Conservation (phyloP, 2,888 invertebrate species). For the Agelastica alni region DNA sequence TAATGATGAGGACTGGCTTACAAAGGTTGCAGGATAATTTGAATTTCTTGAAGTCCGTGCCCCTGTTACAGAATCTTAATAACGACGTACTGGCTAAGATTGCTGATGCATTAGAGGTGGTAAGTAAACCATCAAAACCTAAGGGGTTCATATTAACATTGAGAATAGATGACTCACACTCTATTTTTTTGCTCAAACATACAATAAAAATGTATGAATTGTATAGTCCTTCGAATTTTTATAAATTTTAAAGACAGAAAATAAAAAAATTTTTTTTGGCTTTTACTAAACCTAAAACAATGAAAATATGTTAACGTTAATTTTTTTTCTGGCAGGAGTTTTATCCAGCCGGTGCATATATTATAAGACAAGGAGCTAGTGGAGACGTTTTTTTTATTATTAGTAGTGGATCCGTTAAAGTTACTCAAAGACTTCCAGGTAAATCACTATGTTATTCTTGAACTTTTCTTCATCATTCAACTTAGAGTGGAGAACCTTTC, state of each 20-base stretch:
- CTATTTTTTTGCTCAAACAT: too few species aligned
- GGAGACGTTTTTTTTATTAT: constrained; percentile 71
- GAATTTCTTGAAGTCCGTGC: constrained; percentile 67
- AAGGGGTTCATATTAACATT: too few species aligned
- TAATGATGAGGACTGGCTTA: constrained; percentile 72
- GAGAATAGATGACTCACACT: too few species aligned
- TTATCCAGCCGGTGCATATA: constrained; percentile 66
- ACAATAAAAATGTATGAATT: too few species aligned
- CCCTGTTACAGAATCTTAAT: constrained; percentile 62
- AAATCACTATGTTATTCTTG: too few species aligned
- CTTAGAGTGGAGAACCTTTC: too few species aligned
- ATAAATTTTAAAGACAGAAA: too few species aligned
- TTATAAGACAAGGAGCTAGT: constrained; percentile 67
- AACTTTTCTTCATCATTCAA: too few species aligned
- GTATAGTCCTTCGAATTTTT: too few species aligned
- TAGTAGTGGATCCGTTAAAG: constrained; percentile 63
- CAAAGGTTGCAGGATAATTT: constrained; percentile 70
- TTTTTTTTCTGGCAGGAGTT: constrained; percentile 58
- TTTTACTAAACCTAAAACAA: too few species aligned
- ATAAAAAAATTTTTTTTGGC: too few species aligned
- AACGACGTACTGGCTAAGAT: constrained; percentile 67
- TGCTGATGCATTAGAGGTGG: constrained; percentile 72
- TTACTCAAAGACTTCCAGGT: constrained; percentile 58
- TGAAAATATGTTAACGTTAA: not conserved
- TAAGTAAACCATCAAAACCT: constrained; percentile 58